These are phyloP conservation scores for Rhabdomys dilectus DNA, from an alignment of 2,113 vertebrate species.

Conservation along the genomic window DNA sequence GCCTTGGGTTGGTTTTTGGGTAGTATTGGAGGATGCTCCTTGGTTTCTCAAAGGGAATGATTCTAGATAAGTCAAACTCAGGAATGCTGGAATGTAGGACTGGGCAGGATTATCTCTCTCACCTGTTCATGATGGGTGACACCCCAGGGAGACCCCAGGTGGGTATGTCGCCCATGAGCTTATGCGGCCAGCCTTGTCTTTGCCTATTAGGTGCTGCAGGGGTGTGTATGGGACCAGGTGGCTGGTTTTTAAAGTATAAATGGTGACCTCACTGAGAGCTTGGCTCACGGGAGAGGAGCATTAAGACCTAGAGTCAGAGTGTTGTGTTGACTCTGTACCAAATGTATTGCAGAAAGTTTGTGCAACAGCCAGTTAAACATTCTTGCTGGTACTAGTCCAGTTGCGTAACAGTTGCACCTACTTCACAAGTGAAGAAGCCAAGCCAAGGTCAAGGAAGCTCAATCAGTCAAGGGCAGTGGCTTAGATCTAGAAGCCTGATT, in stretches of 20 bases:
- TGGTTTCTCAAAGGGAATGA: conserved; percentile 98
- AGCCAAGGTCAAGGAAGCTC: not conserved
- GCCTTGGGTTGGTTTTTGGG: conserved; percentile 91
- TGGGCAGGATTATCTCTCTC: conserved; percentile 96
- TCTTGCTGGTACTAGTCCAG: not conserved
- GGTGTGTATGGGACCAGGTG: conserved; percentile 87
- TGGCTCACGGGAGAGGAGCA: not conserved
- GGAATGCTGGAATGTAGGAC: conserved; percentile 94
- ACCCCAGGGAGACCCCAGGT: conserved; percentile 84
- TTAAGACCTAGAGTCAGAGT: not conserved
- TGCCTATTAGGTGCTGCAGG: conserved; percentile 90
- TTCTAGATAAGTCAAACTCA: conserved; percentile 97
- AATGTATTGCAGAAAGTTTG: not conserved
- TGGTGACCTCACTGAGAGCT: not conserved
- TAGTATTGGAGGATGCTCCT: conserved; percentile 99
- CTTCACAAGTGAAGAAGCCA: not conserved
- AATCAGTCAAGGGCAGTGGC: not conserved
- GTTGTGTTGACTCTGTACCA: not conserved
- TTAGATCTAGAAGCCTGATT: not conserved
- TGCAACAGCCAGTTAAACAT: not conserved
- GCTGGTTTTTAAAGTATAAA: conserved; percentile 78
- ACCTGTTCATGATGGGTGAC: conserved; percentile 92
- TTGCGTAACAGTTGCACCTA: not conserved
- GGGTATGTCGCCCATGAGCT: conserved; percentile 87
- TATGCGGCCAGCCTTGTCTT: conserved; percentile 88